phyloP scores from a whole-genome alignment of 1,140 invertebrate species.

The Protaetia brevitarsis region DNA sequence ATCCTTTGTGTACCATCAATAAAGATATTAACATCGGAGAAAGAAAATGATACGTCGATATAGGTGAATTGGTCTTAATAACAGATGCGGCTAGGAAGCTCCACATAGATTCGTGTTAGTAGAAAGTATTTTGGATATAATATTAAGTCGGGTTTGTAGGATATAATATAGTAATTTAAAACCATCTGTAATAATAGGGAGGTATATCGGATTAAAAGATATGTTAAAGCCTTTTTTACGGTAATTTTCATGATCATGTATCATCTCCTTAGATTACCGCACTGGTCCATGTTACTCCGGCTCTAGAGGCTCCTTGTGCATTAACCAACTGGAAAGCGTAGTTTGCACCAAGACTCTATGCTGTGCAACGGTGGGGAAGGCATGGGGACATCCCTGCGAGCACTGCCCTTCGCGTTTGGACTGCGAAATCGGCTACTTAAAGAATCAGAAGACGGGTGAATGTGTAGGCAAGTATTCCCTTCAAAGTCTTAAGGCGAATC shows the following conservation, averaged over 20 bases:
- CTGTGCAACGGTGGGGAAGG: conserved; percentile 85
- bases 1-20: not conserved
- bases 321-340: conserved; percentile 79
- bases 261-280: conserved; percentile 67
- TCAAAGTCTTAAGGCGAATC: no score
- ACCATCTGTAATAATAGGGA: no score
- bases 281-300: conserved; percentile 85
- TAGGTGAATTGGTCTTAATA: not conserved
- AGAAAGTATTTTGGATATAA: not conserved
- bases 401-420: conserved; percentile 73
- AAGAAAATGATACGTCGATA: not conserved
- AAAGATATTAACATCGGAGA: not conserved
- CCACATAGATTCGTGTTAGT: not conserved
- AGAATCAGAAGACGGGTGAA: conserved; percentile 74
- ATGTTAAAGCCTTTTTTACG: no score
- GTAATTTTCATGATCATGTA: no score
- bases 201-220: no score
- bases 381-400: conserved; percentile 90
- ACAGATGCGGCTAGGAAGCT: not conserved
- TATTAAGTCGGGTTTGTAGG: no score
- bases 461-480: conserved; percentile 68
- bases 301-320: conserved; percentile 76
- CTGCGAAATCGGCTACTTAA: conserved; percentile 78
- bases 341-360: conserved; percentile 87
- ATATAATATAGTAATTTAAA: no score